Evolutionary conservation across 2,888 invertebrate species (phyloP).

Genomic region (Caenorhabditis doughertyi): DNA sequence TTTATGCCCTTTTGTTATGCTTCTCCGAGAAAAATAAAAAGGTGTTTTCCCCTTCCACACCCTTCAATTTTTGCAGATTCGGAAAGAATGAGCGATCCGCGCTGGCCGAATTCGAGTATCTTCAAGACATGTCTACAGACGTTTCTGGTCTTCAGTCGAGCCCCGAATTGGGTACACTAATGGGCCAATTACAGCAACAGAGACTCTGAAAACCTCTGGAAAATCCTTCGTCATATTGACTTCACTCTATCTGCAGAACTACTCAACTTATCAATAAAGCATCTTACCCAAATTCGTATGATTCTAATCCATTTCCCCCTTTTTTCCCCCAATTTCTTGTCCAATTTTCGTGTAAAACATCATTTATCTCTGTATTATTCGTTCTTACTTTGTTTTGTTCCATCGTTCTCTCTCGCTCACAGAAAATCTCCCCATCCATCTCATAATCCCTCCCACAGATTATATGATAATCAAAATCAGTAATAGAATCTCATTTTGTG

Average conservation of each 20-base stretch:
- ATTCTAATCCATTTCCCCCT: background rate
- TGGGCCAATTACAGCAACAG: constrained; percentile 40
- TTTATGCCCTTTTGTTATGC: background rate
- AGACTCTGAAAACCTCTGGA: background rate
- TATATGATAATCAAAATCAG: constrained; percentile 16
- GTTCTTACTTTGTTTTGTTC: background rate
- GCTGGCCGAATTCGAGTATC: constrained; percentile 72
- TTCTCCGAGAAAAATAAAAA: too few species aligned
- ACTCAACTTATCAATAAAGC: background rate
- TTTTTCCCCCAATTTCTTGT: constrained; percentile 1
- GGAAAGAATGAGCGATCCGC: constrained; percentile 70
- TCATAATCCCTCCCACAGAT: background rate
- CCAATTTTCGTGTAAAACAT: constrained; percentile 8
- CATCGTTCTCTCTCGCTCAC: background rate
- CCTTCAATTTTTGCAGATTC: constrained; percentile 57
- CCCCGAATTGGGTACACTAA: constrained; percentile 67
- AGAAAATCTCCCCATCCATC: background rate
- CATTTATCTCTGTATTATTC: background rate
- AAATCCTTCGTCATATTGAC: background rate
- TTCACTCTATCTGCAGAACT: background rate
- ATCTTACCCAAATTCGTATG: background rate
- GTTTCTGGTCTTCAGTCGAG: constrained; percentile 71
- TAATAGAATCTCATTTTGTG: constrained; percentile 25
- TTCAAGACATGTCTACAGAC: constrained; percentile 75
- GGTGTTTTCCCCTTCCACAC: background rate